Evolutionary conservation across 2,113 vertebrate genomes (phyloP).

Genomic region (Limnothrissa miodon): DNA sequence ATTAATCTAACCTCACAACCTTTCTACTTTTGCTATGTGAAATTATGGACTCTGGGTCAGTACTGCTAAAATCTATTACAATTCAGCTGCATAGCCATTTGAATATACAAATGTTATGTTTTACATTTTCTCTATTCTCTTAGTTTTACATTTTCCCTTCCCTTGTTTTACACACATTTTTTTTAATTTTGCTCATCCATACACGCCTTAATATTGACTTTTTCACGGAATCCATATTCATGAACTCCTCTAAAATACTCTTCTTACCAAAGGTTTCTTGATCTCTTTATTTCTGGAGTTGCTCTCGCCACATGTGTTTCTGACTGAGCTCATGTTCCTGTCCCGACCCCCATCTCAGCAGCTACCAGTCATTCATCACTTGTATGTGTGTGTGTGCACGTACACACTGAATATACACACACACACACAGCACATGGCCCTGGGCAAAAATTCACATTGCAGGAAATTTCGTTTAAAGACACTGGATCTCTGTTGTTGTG

Average conservation of each 20-base stretch:
- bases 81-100: background rate
- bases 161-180: background rate
- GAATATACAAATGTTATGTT: background rate
- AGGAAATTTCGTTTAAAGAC: background rate
- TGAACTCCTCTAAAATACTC: background rate
- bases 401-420: background rate
- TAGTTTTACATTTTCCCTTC: no score
- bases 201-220: background rate
- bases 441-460: background rate
- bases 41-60: background rate
- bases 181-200: background rate
- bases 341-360: conserved; percentile 8
- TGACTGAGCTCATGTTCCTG: background rate
- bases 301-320: background rate
- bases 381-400: no score
- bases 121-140: no score
- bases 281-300: background rate
- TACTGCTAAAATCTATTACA: no score
- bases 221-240: background rate
- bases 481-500: conserved; percentile 6
- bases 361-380: conserved; percentile 12
- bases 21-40: background rate
- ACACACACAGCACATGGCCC: background rate
- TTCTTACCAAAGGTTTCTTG: background rate
- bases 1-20: background rate